Percentiles rank a stretch among this genome's conserved stretches.
Evolutionary conservation across 2,888 invertebrate genomes (phyloP).

Genomic region (Xylocampa areola): DNA sequence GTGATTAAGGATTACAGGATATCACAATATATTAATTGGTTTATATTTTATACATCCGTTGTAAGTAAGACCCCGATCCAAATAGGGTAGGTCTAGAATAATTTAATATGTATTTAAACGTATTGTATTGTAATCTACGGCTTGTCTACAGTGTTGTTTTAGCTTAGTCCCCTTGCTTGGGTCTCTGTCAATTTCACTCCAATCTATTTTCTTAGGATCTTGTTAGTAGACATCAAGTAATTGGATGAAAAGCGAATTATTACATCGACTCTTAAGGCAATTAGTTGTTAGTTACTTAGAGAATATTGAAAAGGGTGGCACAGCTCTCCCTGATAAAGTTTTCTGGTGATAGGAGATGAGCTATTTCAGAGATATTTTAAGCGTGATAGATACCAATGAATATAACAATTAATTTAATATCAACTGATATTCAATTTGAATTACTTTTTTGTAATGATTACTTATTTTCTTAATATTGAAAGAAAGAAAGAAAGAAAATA

Average conservation of each 20-base stretch:
- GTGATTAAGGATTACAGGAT: too few relatives aligned
- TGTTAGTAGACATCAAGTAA: constrained; percentile 43
- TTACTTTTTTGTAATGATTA: too few relatives aligned
- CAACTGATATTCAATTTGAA: too few relatives aligned
- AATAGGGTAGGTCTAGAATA: constrained; percentile 43
- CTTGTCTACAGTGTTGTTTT: constrained; percentile 48
- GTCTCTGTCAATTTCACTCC: constrained; percentile 43
- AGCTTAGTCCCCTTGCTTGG: constrained; percentile 39
- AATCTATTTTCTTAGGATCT: constrained; percentile 55
- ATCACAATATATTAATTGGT: neutral
- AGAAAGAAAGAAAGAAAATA: too few relatives aligned
- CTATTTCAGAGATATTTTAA: neutral
- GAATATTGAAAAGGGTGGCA: constrained; percentile 27
- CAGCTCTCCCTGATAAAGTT: neutral
- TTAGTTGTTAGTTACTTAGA: constrained; percentile 31
- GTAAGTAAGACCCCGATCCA: constrained; percentile 8
- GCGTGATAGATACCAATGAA: neutral
- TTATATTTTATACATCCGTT: neutral
- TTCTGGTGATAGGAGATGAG: neutral
- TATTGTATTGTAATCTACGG: constrained; percentile 58
- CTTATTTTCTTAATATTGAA: too few relatives aligned
- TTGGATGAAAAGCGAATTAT: constrained; percentile 48
- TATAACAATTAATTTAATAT: too few relatives aligned
- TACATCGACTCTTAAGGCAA: constrained; percentile 45
- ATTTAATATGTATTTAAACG: constrained; percentile 58